A percentile compares a stretch with the other conserved stretches of the same genome.
Conservation (phyloP, 1,140 invertebrate genomes). For the Vollenhovia emeryi region DNA sequence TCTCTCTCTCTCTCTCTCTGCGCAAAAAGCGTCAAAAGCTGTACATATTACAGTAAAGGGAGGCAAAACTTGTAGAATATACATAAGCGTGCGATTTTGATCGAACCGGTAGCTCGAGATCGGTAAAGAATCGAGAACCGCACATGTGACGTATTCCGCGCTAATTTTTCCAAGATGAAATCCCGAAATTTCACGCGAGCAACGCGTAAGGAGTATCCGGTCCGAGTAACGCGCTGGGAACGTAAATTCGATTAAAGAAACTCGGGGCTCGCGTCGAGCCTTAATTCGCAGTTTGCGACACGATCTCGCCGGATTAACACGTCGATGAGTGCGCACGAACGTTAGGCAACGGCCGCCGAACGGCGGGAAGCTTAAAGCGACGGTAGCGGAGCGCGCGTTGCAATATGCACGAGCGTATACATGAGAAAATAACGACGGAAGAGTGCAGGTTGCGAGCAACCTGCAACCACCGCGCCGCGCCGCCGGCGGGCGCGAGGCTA, state of each 20-base stretch:
- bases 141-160: too few relatives aligned
- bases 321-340: conserved; percentile 60
- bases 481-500: conserved; percentile 71
- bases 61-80: not conserved
- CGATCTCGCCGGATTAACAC: conserved; percentile 73
- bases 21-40: not conserved
- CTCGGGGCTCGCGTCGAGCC: not conserved
- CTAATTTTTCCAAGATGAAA: not conserved
- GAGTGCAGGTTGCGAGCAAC: conserved; percentile 52
- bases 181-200: not conserved
- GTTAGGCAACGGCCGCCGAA: conserved; percentile 62
- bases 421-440: conserved; percentile 78
- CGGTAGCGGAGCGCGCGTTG: conserved; percentile 46
- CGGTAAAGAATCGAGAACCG: too few relatives aligned
- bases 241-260: not conserved
- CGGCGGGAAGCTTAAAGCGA: conserved; percentile 50
- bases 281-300: not conserved
- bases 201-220: not conserved
- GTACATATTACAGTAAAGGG: not conserved
- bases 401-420: conserved; percentile 70
- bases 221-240: not conserved
- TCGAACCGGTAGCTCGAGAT: not conserved
- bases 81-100: not conserved
- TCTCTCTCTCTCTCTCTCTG: not conserved
- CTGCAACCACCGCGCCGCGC: conserved; percentile 72